Evolutionary conservation across 2,113 vertebrate genomes (phyloP).

Genomic region (Trematomus loennbergii): DNA sequence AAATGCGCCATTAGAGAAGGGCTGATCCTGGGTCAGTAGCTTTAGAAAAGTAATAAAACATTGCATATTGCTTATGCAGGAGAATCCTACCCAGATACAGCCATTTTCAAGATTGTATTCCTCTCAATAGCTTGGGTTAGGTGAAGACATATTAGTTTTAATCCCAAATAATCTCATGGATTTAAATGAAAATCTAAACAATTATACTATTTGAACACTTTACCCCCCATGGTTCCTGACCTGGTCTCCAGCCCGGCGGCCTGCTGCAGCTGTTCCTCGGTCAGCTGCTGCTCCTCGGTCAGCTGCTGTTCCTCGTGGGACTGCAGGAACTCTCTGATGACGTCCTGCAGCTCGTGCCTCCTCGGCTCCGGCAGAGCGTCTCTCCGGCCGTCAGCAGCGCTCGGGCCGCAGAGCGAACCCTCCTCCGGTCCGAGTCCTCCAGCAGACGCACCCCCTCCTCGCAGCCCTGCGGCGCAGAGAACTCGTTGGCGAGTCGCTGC

Average conservation of each 20-base stretch:
- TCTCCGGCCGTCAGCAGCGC: constrained; percentile 90
- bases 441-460: constrained; percentile 91
- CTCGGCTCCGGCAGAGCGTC: constrained; percentile 87
- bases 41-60: too few relatives aligned
- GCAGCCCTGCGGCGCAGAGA: constrained; percentile 90
- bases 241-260: constrained; percentile 92
- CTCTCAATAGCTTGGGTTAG: too few relatives aligned
- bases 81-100: too few relatives aligned
- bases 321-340: constrained; percentile 85
- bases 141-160: not conserved
- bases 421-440: constrained; percentile 90
- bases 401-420: constrained; percentile 92
- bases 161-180: not conserved
- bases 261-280: constrained; percentile 85
- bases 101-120: too few relatives aligned
- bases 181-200: not conserved
- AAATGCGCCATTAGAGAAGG: too few relatives aligned
- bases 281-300: constrained; percentile 83
- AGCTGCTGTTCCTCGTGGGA: constrained; percentile 50
- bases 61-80: too few relatives aligned
- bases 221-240: constrained; percentile 65
- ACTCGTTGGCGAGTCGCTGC: constrained; percentile 91
- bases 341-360: constrained; percentile 85
- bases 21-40: too few relatives aligned
- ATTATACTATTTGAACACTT: not conserved